Evolutionary conservation across 2,797 vertebrate species (phyloP).

Genomic region (Periparus ater): DNA sequence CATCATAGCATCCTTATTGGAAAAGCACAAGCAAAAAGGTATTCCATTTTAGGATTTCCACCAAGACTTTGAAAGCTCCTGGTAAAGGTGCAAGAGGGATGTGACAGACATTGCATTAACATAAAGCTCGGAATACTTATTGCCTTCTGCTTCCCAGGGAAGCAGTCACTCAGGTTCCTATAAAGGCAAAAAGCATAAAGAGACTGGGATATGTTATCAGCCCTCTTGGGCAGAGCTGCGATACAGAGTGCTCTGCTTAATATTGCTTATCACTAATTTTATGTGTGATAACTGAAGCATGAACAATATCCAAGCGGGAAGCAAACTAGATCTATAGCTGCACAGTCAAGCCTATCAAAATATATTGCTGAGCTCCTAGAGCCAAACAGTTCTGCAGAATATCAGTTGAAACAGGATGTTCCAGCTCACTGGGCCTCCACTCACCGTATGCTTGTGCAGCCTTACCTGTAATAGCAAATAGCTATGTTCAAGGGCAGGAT

Average conservation of each 20-base stretch:
- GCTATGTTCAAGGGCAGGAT: not conserved
- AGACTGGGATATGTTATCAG: constrained; percentile 25
- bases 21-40: not conserved
- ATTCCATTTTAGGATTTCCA: constrained; percentile 14
- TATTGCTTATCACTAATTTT: constrained; percentile 60
- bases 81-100: constrained; percentile 16
- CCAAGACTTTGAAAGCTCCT: not conserved
- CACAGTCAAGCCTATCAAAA: constrained; percentile 53
- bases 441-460: constrained; percentile 5
- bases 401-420: constrained; percentile 55
- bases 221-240: constrained; percentile 6
- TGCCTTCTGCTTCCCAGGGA: constrained; percentile 23
- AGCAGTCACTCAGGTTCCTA: constrained; percentile 6
- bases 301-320: constrained; percentile 29
- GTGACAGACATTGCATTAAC: constrained; percentile 40
- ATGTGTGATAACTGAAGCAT: constrained; percentile 57
- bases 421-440: constrained; percentile 56
- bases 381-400: constrained; percentile 39
- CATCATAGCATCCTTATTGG: not conserved
- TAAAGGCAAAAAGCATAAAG: constrained; percentile 1
- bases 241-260: constrained; percentile 39
- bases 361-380: constrained; percentile 30
- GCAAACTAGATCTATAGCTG: constrained; percentile 54
- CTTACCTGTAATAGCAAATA: constrained; percentile 29
- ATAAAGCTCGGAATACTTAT: constrained; percentile 14